Conservation (phyloP, 2,888 invertebrate genomes). For the Scaeva pyrastri region DNA sequence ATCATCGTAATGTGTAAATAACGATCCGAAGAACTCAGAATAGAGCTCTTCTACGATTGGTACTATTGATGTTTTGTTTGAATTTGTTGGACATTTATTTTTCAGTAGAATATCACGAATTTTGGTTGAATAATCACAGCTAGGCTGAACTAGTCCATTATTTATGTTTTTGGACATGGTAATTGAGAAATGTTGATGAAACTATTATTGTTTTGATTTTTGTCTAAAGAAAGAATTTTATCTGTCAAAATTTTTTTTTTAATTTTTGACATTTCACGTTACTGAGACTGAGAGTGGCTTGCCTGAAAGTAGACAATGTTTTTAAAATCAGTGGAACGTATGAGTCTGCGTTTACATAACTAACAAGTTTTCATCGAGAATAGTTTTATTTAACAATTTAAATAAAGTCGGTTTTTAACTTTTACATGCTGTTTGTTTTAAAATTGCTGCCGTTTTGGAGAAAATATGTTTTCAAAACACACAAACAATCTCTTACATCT, state of each 20-base stretch:
- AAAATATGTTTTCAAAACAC: too few relatives aligned
- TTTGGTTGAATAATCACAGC: slow-evolving; percentile 46
- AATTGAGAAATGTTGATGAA: background rate
- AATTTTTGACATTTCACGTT: background rate
- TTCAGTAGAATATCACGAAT: slow-evolving; percentile 48
- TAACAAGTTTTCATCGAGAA: background rate
- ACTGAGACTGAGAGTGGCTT: too few relatives aligned
- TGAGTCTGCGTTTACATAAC: background rate
- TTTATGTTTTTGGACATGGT: slow-evolving; percentile 39
- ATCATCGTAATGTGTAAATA: slow-evolving; percentile 45
- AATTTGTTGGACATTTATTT: background rate
- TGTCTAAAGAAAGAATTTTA: background rate
- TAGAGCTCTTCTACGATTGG: slow-evolving; percentile 36
- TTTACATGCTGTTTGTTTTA: too few relatives aligned
- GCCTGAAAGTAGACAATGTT: slow-evolving; percentile 26
- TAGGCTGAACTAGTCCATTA: slow-evolving; percentile 9
- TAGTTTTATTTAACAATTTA: too few relatives aligned
- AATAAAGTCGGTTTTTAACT: too few relatives aligned
- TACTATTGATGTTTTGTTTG: background rate
- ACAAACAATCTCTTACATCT: too few relatives aligned
- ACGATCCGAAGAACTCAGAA: slow-evolving; percentile 38
- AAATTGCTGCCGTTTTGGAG: too few relatives aligned
- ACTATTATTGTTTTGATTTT: background rate
- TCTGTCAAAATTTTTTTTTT: slow-evolving; percentile 34
- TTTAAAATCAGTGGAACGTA: slow-evolving; percentile 25